phyloP scores from a whole-genome alignment of 2,113 vertebrate species.

The Anarrhichthys ocellatus region DNA sequence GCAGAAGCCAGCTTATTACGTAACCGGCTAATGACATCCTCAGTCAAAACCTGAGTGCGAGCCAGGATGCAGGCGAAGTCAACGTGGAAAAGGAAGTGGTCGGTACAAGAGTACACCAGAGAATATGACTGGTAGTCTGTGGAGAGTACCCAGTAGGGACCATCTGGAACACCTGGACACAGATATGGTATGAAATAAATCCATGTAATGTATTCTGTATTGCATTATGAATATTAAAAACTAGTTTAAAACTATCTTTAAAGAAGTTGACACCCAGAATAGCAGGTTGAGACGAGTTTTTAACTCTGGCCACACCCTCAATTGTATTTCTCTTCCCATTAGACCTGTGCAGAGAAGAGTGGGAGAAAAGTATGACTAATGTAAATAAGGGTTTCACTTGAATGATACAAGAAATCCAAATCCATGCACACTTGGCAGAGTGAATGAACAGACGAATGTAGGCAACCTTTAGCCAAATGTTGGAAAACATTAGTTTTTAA shows the following conservation, averaged over 20 bases:
- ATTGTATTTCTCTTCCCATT: conserved; percentile 55
- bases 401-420: neutral
- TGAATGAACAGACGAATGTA: neutral
- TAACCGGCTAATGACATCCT: conserved; percentile 5
- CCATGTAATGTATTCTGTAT: neutral
- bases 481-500: neutral
- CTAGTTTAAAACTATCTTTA: conserved; percentile 47
- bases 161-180: conserved; percentile 46
- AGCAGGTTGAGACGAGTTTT: conserved; percentile 59
- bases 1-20: conserved; percentile 14
- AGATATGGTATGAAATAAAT: neutral
- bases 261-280: conserved; percentile 62
- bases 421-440: neutral
- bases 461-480: rapidly evolving
- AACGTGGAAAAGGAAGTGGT: conserved; percentile 52
- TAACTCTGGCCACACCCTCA: conserved; percentile 56
- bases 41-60: conserved; percentile 27
- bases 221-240: neutral
- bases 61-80: conserved; percentile 75
- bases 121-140: conserved; percentile 65
- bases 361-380: neutral
- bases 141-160: conserved; percentile 65
- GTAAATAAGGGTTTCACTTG: neutral
- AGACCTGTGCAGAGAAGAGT: conserved; percentile 25
- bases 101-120: conserved; percentile 67